These are phyloP conservation scores for Sitodiplosis mosellana DNA, from an alignment of 1,140 invertebrate genomes.

Conservation along the genomic window DNA sequence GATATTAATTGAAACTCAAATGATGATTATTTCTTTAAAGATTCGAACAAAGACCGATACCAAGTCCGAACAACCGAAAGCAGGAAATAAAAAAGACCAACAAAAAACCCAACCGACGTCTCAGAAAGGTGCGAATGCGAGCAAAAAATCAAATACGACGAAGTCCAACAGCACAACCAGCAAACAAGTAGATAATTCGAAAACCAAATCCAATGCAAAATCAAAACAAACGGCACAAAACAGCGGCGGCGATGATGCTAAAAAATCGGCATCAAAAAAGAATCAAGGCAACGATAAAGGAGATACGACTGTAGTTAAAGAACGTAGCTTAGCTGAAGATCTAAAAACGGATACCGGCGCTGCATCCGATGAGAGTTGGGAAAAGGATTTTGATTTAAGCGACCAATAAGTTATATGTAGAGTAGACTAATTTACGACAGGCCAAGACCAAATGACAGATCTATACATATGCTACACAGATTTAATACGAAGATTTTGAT, in stretches of 20 bases:
- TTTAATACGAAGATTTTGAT: no score
- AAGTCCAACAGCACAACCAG: not conserved
- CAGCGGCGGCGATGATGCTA: not conserved
- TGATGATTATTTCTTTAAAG: no score
- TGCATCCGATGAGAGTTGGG: conserved; percentile 6
- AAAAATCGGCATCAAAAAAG: not conserved
- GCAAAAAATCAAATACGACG: not conserved
- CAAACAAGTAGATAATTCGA: not conserved
- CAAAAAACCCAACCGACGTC: not conserved
- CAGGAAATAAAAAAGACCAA: not conserved
- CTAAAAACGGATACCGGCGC: conserved; percentile 1
- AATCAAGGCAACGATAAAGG: not conserved
- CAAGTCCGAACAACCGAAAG: no score
- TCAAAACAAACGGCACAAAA: not conserved
- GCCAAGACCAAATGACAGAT: no score
- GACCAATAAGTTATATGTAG: not conserved
- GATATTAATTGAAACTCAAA: no score
- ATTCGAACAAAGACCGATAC: no score
- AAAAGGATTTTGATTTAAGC: conserved; percentile 6
- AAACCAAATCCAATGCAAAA: not conserved
- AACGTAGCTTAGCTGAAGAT: not conserved
- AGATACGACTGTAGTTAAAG: not conserved
- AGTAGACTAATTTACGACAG: no score
- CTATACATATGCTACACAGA: no score
- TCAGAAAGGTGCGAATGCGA: not conserved